These are phyloP conservation scores for Chelon labrosus DNA, from an alignment of 2,797 vertebrate species.

Conservation along the genomic window DNA sequence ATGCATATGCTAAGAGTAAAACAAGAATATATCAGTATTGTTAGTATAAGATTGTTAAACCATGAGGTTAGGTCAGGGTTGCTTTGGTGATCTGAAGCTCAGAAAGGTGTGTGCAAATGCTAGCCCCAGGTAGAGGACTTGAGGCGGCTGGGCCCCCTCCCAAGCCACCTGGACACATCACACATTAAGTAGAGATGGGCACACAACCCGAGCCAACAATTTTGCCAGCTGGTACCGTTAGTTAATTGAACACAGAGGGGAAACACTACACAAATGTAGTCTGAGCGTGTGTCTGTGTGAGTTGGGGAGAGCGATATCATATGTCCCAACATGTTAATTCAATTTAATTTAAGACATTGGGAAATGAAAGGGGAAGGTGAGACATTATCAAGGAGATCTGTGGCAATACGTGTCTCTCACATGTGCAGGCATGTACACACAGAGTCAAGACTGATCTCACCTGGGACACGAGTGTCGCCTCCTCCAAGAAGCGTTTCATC, in stretches of 20 bases:
- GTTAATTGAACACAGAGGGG: conserved; percentile 72
- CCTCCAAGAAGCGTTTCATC: conserved; percentile 95
- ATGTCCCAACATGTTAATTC: conserved; percentile 9
- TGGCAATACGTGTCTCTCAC: conserved; percentile 7
- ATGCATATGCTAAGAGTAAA: neutral
- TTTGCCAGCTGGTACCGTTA: conserved; percentile 55
- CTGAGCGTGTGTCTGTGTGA: conserved; percentile 13
- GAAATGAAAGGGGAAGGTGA: conserved; percentile 5
- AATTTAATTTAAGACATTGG: conserved; percentile 10
- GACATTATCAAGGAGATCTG: neutral
- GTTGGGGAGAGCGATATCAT: neutral
- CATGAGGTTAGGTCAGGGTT: neutral
- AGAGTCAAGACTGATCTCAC: conserved; percentile 77
- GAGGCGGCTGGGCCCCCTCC: conserved; percentile 38
- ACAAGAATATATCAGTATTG: neutral
- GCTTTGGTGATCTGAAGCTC: conserved; percentile 6
- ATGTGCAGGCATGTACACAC: conserved; percentile 17
- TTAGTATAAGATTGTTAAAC: conserved; percentile 2
- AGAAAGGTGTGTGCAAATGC: conserved; percentile 4
- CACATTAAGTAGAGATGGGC: conserved; percentile 30
- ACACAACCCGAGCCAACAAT: conserved; percentile 53
- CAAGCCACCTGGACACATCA: conserved; percentile 36
- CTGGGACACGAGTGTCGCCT: conserved; percentile 95
- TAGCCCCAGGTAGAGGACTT: conserved; percentile 20
- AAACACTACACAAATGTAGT: conserved; percentile 18